Evolutionary conservation across 2,113 vertebrate genomes (phyloP).

Genomic region (Coptodon rendalli): DNA sequence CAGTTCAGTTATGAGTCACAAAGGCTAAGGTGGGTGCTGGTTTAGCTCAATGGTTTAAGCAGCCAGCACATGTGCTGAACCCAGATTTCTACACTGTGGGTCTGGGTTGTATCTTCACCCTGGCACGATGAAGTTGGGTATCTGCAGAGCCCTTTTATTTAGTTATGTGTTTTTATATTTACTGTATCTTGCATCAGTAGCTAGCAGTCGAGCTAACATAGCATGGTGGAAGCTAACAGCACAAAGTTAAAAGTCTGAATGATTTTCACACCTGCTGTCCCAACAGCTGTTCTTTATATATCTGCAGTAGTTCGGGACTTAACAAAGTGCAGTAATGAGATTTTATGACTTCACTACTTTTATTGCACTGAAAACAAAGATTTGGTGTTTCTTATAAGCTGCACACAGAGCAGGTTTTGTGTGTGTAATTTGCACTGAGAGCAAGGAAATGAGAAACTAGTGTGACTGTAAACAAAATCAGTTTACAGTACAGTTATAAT

Average conservation of each 20-base stretch:
- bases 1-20: background rate
- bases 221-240: background rate
- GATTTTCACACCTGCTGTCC: background rate
- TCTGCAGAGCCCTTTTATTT: background rate
- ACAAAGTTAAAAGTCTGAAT: background rate
- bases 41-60: background rate
- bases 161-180: background rate
- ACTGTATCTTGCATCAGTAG: background rate
- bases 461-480: background rate
- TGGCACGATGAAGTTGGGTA: background rate
- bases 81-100: background rate
- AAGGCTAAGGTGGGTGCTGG: background rate
- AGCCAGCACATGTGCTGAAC: background rate
- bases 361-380: background rate
- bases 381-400: background rate
- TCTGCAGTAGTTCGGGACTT: background rate
- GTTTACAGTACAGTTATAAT: background rate
- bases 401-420: background rate
- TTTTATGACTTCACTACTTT: background rate
- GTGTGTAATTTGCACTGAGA: background rate
- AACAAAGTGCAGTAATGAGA: background rate
- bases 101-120: background rate
- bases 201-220: background rate
- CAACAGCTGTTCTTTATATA: background rate
- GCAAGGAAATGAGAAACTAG: background rate